Conservation (phyloP, 2,113 vertebrate species). For the Dasyornis broadbenti region DNA sequence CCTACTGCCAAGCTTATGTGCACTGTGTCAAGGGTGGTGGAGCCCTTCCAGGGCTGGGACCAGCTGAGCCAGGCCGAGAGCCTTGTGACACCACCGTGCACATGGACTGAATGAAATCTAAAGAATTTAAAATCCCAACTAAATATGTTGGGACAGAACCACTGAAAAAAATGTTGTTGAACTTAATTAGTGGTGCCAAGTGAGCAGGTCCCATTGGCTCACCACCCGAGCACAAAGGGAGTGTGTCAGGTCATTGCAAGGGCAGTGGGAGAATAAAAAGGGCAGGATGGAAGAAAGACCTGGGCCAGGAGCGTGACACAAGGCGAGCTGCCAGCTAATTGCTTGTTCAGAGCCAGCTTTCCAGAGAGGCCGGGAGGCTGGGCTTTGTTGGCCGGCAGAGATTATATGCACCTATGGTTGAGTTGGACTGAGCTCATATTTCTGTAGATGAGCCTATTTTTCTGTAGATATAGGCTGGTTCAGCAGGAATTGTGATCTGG, state of each 20-base stretch:
- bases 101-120: slow-evolving; percentile 39
- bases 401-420: not conserved
- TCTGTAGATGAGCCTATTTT: not conserved
- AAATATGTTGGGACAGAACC: slow-evolving; percentile 16
- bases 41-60: slow-evolving; percentile 28
- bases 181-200: not conserved
- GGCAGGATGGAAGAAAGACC: slow-evolving; percentile 40
- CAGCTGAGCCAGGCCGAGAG: not conserved
- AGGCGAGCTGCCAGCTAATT: slow-evolving; percentile 41
- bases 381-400: not conserved
- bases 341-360: slow-evolving; percentile 8
- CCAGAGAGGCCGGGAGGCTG: not conserved
- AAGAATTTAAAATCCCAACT: slow-evolving; percentile 50
- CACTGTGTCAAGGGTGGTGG: slow-evolving; percentile 19
- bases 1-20: not conserved
- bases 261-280: slow-evolving; percentile 24
- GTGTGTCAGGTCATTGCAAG: slow-evolving; percentile 3
- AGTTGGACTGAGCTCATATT: not conserved
- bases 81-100: slow-evolving; percentile 18
- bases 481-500: not conserved
- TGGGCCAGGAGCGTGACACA: slow-evolving; percentile 42
- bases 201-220: slow-evolving; percentile 35
- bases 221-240: slow-evolving; percentile 15
- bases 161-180: slow-evolving; percentile 4
- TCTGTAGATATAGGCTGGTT: not conserved